Evolutionary conservation across 2,113 vertebrate genomes (phyloP), one percentile per base, ranked within the genome.

Genomic region (Menura novaehollandiae): DNA sequence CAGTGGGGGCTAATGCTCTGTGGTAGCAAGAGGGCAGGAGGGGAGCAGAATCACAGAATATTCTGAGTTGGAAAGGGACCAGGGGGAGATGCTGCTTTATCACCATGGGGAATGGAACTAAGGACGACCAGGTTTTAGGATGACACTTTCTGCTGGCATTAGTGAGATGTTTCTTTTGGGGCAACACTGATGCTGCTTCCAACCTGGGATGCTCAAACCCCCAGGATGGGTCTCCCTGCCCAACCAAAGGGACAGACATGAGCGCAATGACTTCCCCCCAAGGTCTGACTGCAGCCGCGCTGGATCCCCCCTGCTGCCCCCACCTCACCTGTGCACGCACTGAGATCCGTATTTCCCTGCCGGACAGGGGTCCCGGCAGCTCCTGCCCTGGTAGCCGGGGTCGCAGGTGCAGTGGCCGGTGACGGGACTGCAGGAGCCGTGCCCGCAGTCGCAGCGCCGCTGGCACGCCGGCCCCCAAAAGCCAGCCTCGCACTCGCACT

Each of bases 391-490:
- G 98, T 98, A 99, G 33, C 99, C 99, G 0, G 98, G 97, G 2
- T 97, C 88, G 91, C 99, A 99, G 67, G 96, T 30, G 83, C 99
- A 99, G 33, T 91, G 85, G 8, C 99, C 99, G 0, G 20, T 98
- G 51, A 8, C 5, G 1, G 93, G 46, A 13, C 94, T 95, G 91
- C 99, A 99, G 89, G 63, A 94, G 67, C 99, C 98, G 7, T 98
- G 97, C 87, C 97, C 37, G 81, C 99, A 99, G 94, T 97, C 92
- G 33, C 99, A 99, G 6, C 4, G 96, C 15, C 92, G 32, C 85
- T 98, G 98, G 95, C 99, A 99, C 46, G 73, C 81, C 1, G 88
- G 55, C 3, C 99, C 99, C 98, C 99, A 99, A 91, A 97, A 98
- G 43, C 98, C 98, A 0, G 75, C 39, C 69, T 35, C 87, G 81